Percentiles rank a stretch among this genome's conserved stretches.
These are phyloP conservation scores for Rhynchonycteris naso DNA, from an alignment of 2,797 vertebrate genomes.

Conservation along the genomic window DNA sequence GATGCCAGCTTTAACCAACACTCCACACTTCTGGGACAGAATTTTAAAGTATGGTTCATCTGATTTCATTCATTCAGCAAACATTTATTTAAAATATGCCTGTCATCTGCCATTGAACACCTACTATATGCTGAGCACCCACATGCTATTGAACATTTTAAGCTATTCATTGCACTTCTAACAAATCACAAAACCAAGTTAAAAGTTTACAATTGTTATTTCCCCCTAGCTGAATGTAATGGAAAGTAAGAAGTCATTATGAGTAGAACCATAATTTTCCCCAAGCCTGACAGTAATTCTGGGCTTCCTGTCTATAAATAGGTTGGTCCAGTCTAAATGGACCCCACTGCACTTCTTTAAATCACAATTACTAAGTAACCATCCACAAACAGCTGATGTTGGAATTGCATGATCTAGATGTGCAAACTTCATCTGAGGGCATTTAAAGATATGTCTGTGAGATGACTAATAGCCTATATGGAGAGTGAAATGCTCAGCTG, in stretches of 20 bases:
- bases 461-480: constrained; percentile 71
- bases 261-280: constrained; percentile 77
- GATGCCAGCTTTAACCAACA: not conserved
- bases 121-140: not conserved
- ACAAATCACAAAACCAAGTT: constrained; percentile 31
- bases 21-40: not conserved
- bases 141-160: not conserved
- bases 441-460: constrained; percentile 74
- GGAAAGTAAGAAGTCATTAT: constrained; percentile 70
- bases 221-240: constrained; percentile 19
- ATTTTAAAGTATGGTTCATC: not conserved
- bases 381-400: constrained; percentile 73
- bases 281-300: constrained; percentile 69
- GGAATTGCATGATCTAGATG: constrained; percentile 54
- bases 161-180: not conserved
- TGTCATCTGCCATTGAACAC: not conserved
- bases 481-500: constrained; percentile 74
- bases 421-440: constrained; percentile 63
- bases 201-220: constrained; percentile 53
- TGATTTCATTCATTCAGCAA: constrained; percentile 15
- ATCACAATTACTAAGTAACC: constrained; percentile 73
- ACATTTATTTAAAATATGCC: not conserved
- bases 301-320: constrained; percentile 78
- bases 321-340: constrained; percentile 75
- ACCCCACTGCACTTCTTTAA: constrained; percentile 67